Evolutionary conservation across 2,797 vertebrate species (phyloP).

Genomic region (Catostomus latipinnis): DNA sequence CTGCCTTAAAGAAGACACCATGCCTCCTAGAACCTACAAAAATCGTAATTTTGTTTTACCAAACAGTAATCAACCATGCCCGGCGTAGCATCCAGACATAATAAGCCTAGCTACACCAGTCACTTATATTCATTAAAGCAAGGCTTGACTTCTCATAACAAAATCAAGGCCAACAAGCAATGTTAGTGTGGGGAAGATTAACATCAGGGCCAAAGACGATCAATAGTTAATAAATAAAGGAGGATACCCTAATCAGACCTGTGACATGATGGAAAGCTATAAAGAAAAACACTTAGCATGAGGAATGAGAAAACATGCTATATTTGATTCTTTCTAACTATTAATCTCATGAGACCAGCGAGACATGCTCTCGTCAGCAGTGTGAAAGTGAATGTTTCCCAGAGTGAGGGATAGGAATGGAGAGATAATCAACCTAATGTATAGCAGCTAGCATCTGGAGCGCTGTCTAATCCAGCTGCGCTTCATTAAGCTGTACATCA

Average conservation of each 20-base stretch:
- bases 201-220: conserved; percentile 28
- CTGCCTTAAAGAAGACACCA: not conserved
- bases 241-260: conserved; percentile 26
- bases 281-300: not conserved
- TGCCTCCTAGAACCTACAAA: not conserved
- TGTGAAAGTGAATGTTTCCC: conserved; percentile 12
- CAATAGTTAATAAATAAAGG: conserved; percentile 42
- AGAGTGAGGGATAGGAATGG: conserved; percentile 1
- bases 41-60: conserved; percentile 11
- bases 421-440: conserved; percentile 23
- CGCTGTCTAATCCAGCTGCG: conserved; percentile 12
- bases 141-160: conserved; percentile 10
- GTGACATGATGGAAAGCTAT: not conserved
- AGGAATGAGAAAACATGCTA: conserved; percentile 8
- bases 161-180: conserved; percentile 18
- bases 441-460: conserved; percentile 29
- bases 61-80: not conserved
- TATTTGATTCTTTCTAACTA: conserved; percentile 15
- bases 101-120: conserved; percentile 18
- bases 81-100: not conserved
- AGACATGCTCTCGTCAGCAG: conserved; percentile 3
- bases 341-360: conserved; percentile 4
- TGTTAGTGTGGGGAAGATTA: conserved; percentile 17
- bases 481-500: conserved; percentile 32
- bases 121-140: conserved; percentile 49